Evolutionary conservation across 2,888 invertebrate species (phyloP), one percentile per base, ranked within the genome.

Genomic region (Brenthis daphne): DNA sequence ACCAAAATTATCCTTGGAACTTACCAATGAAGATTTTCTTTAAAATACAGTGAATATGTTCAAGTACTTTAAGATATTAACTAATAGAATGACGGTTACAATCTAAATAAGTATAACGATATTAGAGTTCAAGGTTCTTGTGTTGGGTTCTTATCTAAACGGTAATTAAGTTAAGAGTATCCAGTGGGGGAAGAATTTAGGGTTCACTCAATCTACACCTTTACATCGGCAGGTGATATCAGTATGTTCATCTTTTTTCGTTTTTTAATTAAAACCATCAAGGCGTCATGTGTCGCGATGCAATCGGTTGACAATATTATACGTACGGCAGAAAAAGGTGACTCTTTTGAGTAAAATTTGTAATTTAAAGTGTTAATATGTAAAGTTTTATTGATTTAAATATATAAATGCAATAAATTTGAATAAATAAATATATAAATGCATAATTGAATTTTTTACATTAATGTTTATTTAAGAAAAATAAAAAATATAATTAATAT

Each of bases 191-290:
- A 77, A 77, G 79, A 87, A 86, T 88, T 90, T 87, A 85, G 86
- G 88, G 86, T 81, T 82, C 79, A 75, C 80, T 84, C 84, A 86
- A 89, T 87, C 86, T 87, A 87, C 91, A 90, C 90, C 90, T 90
- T 90, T 82, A 70, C 79, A 83, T 84, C 86, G 87, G 87, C 90
- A 92, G 91, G 91, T 91, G 91, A 86, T 84, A 82, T 84, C 81
- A 74, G 78, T 67, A 74, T 77, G 77, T 77, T 78, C 77, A 80
- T 85, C 83, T 83, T 82, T 80, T 69, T 72, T 82, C 82, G 84
- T 85, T 83, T 84, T 86, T 87, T 86, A 85, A 87, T 84, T 78
- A 79, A 80, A 81, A 79, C 76, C 81, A 80, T 83, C 82, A 82
- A 78, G 79, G 86, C 85, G 84, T 90, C 86, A 85, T 86, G 83